Base-by-base conservation (phyloP, 2,113 vertebrate genomes). In the Tringa solitaria region DNA sequence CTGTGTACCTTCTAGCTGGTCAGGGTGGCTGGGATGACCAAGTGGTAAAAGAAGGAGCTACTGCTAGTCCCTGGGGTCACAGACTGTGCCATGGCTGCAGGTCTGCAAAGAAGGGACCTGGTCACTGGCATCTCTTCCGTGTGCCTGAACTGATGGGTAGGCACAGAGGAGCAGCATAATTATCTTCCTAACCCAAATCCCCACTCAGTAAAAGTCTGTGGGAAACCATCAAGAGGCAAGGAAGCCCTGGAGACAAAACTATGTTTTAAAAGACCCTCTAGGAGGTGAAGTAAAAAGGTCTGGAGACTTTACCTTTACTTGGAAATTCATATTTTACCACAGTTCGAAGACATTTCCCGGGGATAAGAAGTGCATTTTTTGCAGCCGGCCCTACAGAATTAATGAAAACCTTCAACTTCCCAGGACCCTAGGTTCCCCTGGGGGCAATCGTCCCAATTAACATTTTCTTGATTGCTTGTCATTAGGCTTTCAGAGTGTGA, bases 401-500 rank as follows among this genome's bases (percentile, higher is more conserved):
- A 95, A 95, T 77, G 70, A 91, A 97, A 96, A 84, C 45, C 50
- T 92, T 95, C 89, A 93, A 80, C 77, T 94, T 95, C 77, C 39
- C 91, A 91, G 89, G 90, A 91, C 74, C 87, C 86, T n/a, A 8
- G 37, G 24, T 33, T 89, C 87, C 50, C 95, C 77, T 63, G 21
- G 37, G 91, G 68, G 53, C 69, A 89, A 76, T 93, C 0, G 46
- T 90, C 91, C 95, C 96, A 96, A 96, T 97, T 97, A 97, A 96
- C 89, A 89, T 92, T 80, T 92, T 95, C 95, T 92, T 95, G 96
- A 94, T 95, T 91, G 87, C 89, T 83, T 89, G 91, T 95, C 96
- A 93, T 96, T 95, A 96, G 89, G 54, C 94, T 93, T 93, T 95
- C 89, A 95, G 89, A 95, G 92, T 95, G 81, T 95, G 93, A 93